Conservation (phyloP, 1,140 invertebrate genomes). For the Ephestia elutella region DNA sequence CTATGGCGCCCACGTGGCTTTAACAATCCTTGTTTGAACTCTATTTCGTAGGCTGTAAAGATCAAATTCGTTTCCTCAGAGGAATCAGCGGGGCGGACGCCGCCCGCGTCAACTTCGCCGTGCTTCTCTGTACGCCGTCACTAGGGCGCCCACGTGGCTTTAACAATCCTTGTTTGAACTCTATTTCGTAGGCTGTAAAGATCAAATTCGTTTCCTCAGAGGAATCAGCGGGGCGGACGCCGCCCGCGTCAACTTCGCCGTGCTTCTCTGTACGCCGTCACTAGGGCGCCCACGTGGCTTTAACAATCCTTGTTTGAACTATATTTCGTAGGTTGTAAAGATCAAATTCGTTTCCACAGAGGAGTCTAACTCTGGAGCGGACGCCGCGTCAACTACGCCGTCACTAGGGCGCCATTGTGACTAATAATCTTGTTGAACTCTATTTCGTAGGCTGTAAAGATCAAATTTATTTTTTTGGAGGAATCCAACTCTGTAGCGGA, state of each 20-base stretch:
- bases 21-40: conserved; percentile 14
- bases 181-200: background rate
- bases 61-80: conserved; percentile 71
- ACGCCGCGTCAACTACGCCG: conserved; percentile 26
- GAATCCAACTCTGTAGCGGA: conserved; percentile 67
- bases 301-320: conserved; percentile 14
- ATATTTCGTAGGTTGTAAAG: background rate
- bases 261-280: conserved; percentile 36
- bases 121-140: conserved; percentile 36
- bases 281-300: conserved; percentile 47
- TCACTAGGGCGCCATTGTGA: conserved; percentile 47
- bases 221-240: conserved; percentile 61
- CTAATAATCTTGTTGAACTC: conserved; percentile 14
- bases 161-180: conserved; percentile 14
- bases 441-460: background rate
- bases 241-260: conserved; percentile 19
- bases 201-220: conserved; percentile 71
- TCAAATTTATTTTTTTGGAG: no score
- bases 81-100: conserved; percentile 61
- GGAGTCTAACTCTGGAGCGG: conserved; percentile 66
- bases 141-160: conserved; percentile 47
- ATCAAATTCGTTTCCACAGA: no score
- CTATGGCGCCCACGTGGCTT: conserved; percentile 47
- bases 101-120: conserved; percentile 19
- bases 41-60: background rate